Base-by-base conservation (phyloP, 2,113 vertebrate species). In the Sialia sialis region DNA sequence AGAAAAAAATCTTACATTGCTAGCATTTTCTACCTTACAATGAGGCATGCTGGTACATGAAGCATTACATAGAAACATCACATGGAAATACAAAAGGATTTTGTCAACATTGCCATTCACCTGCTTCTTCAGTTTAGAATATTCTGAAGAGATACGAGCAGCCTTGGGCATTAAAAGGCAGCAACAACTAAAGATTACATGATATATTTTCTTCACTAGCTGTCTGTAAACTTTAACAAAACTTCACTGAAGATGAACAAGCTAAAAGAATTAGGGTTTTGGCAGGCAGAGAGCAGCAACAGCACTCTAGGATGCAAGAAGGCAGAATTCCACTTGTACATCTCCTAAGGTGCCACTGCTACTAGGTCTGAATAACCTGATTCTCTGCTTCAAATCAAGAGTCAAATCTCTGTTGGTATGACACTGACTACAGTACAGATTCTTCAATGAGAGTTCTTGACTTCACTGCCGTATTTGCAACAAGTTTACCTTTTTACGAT, bases 401-500 rank as follows among this genome's bases (percentile, higher is more conserved):
- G n/a, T 16, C n/a, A 55, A 36, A 90, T 46, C 12, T 3, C 0
- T 43, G 16, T 39, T 39, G 62, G 21, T 23, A n/a, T 3, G 21
- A 46, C 36, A 48, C 7, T 46, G 55, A 38, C 27, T 49, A 75
- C 29, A 55, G 10, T 25, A 86, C 9, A 54, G 34, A 59, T 15
- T 79, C 7, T 29, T 27, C 15, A 78, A 34, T 2, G 6, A 75
- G 39, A 63, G 56, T 27, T 75, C 48, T 19, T 63, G 43, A 23
- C 32, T 44, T 59, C 51, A 46, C 5, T 5, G 16, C 20, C 32
- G 6, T 17, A 10, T 73, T 38, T 58, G 14, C 78, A 88, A 78
- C 74, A 96, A 43, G 25, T 59, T 89, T 92, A 99, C 99, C 98
- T 98, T 94, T 97, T 95, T 6, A 99, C 87, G 27, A 98, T 96